These are phyloP conservation scores for Salarias fasciatus DNA, from an alignment of 2,797 vertebrate species.

Conservation along the genomic window DNA sequence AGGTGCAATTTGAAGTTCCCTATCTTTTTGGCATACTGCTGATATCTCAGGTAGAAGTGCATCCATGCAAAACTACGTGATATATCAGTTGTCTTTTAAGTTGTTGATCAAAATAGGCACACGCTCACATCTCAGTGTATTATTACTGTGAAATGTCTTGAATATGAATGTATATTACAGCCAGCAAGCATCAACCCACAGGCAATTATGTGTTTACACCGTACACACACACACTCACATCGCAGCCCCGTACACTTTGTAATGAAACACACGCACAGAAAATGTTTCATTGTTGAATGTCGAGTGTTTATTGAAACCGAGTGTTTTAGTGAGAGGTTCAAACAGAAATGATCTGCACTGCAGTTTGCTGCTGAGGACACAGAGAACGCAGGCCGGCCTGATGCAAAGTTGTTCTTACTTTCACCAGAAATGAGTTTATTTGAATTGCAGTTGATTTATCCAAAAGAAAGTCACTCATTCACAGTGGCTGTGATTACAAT, in stretches of 20 bases:
- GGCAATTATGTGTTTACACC: background rate
- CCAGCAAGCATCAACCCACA: background rate
- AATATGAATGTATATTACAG: conserved; percentile 6
- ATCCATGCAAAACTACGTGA: conserved; percentile 23
- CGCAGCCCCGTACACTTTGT: background rate
- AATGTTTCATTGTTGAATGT: background rate
- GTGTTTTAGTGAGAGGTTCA: background rate
- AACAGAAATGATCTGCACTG: background rate
- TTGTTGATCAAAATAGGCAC: conserved; percentile 16
- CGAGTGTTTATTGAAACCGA: background rate
- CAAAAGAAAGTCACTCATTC: too few species aligned
- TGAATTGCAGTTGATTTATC: too few species aligned
- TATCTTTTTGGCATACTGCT: conserved; percentile 39
- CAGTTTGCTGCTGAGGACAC: too few species aligned
- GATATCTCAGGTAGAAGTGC: conserved; percentile 34
- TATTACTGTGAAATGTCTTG: conserved; percentile 12
- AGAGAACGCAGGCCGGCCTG: too few species aligned
- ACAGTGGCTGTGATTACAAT: background rate
- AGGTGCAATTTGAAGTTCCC: conserved; percentile 50
- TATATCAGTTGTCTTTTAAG: conserved; percentile 27
- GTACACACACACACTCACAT: background rate
- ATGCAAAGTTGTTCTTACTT: too few species aligned
- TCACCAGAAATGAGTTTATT: too few species aligned
- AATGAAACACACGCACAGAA: background rate
- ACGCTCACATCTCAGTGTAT: background rate